Conservation (phyloP, 2,888 invertebrate species). For the Gerris lacustris region DNA sequence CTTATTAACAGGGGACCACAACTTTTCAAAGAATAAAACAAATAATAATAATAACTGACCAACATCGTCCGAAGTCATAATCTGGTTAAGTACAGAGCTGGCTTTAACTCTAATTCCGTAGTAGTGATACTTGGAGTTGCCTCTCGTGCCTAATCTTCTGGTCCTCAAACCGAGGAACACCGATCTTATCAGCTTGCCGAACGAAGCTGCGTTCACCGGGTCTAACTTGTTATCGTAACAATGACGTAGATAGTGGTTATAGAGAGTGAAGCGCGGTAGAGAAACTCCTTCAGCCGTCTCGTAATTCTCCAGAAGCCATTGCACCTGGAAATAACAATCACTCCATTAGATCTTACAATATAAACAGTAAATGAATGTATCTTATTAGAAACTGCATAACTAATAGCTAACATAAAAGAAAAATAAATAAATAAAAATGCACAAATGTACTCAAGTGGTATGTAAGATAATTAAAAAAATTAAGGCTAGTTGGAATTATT, state of each 20-base stretch:
- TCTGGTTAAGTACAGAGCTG: constrained; percentile 55
- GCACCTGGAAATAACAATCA: constrained; percentile 45
- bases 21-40: too few relatives aligned
- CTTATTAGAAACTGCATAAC: too few relatives aligned
- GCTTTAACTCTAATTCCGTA: constrained; percentile 98
- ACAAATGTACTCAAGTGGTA: too few relatives aligned
- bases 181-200: constrained; percentile 95
- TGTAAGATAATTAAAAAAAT: too few relatives aligned
- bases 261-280: constrained; percentile 85
- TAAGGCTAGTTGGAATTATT: too few relatives aligned
- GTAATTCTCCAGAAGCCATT: constrained; percentile 96
- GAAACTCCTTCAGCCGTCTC: constrained; percentile 94
- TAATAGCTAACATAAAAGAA: too few relatives aligned
- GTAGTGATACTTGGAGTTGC: constrained; percentile 98
- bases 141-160: constrained; percentile 84
- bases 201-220: constrained; percentile 98
- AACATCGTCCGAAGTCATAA: constrained; percentile 41
- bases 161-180: constrained; percentile 94
- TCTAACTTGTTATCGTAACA: constrained; percentile 86
- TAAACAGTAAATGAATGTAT: too few relatives aligned
- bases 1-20: too few relatives aligned
- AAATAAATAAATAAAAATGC: too few relatives aligned
- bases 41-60: constrained; percentile 30
- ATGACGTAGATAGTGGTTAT: constrained; percentile 93
- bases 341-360: too few relatives aligned